Conservation (phyloP, 2,888 invertebrate species). For the Aphodius sticticus region DNA sequence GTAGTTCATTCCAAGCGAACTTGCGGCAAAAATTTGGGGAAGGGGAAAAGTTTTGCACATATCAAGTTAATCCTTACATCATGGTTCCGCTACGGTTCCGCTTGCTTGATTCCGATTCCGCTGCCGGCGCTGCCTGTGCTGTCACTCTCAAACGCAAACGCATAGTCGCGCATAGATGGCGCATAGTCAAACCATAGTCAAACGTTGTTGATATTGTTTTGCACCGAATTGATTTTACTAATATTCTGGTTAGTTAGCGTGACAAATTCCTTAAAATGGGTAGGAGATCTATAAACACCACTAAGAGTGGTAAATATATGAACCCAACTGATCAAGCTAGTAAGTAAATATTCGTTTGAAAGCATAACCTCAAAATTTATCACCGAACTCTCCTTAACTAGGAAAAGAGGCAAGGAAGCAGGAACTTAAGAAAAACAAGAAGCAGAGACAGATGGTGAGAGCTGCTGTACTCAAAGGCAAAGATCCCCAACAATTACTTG, state of each 20-base stretch:
- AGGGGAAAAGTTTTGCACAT: too few species aligned
- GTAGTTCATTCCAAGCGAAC: too few species aligned
- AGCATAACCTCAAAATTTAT: slow-evolving; percentile 30
- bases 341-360: slow-evolving; percentile 66
- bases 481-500: slow-evolving; percentile 93
- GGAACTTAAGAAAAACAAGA: slow-evolving; percentile 98
- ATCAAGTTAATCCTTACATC: too few species aligned
- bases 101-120: too few species aligned
- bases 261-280: slow-evolving; percentile 75
- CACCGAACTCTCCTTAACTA: slow-evolving; percentile 55
- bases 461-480: slow-evolving; percentile 98
- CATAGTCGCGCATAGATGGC: too few species aligned
- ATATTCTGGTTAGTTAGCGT: slow-evolving; percentile 7
- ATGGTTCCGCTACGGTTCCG: too few species aligned
- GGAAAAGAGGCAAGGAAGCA: slow-evolving; percentile 98
- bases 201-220: slow-evolving; percentile 7
- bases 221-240: not conserved
- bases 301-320: slow-evolving; percentile 99
- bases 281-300: slow-evolving; percentile 96
- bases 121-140: too few species aligned
- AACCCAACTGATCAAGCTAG: slow-evolving; percentile 99
- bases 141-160: too few species aligned
- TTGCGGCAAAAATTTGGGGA: too few species aligned
- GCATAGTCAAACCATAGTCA: too few species aligned
- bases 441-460: slow-evolving; percentile 94